Evolutionary conservation across 2,888 invertebrate genomes (phyloP), one percentile per base, ranked within the genome.

Genomic region (Lagria hirta): DNA sequence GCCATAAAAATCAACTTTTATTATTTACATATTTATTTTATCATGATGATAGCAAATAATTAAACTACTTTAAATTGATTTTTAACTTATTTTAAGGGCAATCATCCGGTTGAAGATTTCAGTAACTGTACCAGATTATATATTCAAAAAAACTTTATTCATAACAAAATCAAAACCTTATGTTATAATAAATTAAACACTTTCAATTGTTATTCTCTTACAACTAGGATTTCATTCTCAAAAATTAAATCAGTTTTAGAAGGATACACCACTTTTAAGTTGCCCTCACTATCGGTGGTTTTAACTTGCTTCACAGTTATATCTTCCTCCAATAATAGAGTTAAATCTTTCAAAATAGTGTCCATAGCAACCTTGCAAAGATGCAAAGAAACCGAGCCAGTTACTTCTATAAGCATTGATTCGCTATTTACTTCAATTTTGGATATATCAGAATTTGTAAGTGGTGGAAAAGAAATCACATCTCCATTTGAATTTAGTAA

Each of bases 401-500:
- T 89, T 43, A 90, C 86, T 68, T 90, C 90, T 7, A 89, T 69
- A 3, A 90, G 69, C 68, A 90, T 80, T 4, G 77, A 70, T 42
- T 76, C 82, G 13, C 83, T 86, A 0, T 76, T 76, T 13, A 71
- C 59, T 0, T 84, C 80, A 73, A 89, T 85, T 86, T 90, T 90
- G 1, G 88, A 85, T 48, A 78, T 72, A 35, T 90, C 88, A 42
- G 86, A 83, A 71, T 92, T 91, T 11, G 90, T 90, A 55, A 92
- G 86, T 0, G 92, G 91, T 6, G 91, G 90, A 64, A 92, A 86
- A 22, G 90, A 90, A 58, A 92, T 84, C 1, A 88, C 85, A 47
- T 75, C 77, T 1, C 78, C 77, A 6, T 74, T 73, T 3, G 76
- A 71, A 62, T 88, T 85, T 51, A 81, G 58, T 22, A 91, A 66